Evolutionary conservation across 1,140 invertebrate species (phyloP).

Genomic region (Helicorthomorpha holstii): DNA sequence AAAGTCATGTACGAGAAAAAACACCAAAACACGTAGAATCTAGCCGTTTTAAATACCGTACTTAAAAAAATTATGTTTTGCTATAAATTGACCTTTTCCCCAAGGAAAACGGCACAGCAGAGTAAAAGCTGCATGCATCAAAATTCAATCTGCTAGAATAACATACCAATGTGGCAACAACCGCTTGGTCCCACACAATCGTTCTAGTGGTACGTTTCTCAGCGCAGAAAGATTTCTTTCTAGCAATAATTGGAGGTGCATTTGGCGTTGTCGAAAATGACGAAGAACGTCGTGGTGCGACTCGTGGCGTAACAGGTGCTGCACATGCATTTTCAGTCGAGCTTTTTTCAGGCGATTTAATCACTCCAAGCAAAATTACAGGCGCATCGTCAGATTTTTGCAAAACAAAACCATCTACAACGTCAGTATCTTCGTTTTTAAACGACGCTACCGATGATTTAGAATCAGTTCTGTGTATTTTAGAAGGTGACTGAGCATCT

Average conservation of each 20-base stretch:
- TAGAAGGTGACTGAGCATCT: not conserved
- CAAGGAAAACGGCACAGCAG: too few relatives aligned
- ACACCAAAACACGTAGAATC: too few relatives aligned
- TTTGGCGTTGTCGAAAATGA: too few relatives aligned
- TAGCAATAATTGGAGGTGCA: too few relatives aligned
- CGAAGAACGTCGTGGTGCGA: not conserved
- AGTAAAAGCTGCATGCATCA: too few relatives aligned
- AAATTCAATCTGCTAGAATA: too few relatives aligned
- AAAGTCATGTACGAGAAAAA: too few relatives aligned
- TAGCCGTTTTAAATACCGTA: too few relatives aligned
- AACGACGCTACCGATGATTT: not conserved
- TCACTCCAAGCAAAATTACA: constrained; percentile 1
- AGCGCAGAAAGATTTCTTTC: not conserved
- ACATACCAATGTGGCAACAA: constrained; percentile 8
- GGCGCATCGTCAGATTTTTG: not conserved
- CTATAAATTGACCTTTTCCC: too few relatives aligned
- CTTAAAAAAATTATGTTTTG: too few relatives aligned
- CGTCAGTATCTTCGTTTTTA: too few relatives aligned
- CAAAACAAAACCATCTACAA: too few relatives aligned
- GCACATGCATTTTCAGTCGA: constrained; percentile 1
- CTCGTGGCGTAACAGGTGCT: not conserved
- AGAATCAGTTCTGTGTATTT: not conserved
- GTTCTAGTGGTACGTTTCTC: not conserved
- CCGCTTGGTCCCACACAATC: constrained; percentile 9
- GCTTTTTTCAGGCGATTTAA: constrained; percentile 7